Evolutionary conservation across 2,888 invertebrate species (phyloP).

Genomic region (Eupithecia inturbata): DNA sequence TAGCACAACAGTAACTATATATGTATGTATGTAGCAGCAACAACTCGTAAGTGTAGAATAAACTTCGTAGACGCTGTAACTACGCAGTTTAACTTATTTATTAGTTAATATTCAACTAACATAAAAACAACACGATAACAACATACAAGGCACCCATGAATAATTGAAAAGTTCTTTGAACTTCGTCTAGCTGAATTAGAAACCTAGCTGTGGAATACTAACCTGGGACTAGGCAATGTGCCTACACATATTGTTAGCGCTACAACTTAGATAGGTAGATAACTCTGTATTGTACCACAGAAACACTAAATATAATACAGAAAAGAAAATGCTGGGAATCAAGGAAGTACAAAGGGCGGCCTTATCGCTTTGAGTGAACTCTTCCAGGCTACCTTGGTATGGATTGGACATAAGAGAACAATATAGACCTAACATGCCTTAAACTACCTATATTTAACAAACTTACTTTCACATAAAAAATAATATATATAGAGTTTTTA

Average conservation of each 20-base stretch:
- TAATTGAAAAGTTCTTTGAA: conserved; percentile 9
- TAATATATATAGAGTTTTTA: no score
- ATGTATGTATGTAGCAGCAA: background rate
- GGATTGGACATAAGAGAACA: no score
- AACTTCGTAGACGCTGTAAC: conserved; percentile 5
- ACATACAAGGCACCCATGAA: conserved; percentile 7
- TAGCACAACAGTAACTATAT: background rate
- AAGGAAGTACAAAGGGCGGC: no score
- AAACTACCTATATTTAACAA: no score
- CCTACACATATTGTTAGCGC: background rate
- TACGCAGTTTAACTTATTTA: background rate
- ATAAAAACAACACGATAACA: conserved; percentile 8
- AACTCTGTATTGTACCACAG: no score
- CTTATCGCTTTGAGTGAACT: no score
- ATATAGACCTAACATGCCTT: no score
- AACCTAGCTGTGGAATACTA: background rate
- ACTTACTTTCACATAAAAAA: no score
- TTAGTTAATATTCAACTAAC: conserved; percentile 9
- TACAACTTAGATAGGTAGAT: no score
- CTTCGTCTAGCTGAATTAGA: background rate
- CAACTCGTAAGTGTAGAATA: background rate
- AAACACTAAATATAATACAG: no score
- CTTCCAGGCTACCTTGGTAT: no score
- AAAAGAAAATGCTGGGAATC: no score
- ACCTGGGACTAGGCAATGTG: background rate